Base-by-base conservation (phyloP, 92 coral and sea anemone species). In the Desmophyllum pertusum region DNA sequence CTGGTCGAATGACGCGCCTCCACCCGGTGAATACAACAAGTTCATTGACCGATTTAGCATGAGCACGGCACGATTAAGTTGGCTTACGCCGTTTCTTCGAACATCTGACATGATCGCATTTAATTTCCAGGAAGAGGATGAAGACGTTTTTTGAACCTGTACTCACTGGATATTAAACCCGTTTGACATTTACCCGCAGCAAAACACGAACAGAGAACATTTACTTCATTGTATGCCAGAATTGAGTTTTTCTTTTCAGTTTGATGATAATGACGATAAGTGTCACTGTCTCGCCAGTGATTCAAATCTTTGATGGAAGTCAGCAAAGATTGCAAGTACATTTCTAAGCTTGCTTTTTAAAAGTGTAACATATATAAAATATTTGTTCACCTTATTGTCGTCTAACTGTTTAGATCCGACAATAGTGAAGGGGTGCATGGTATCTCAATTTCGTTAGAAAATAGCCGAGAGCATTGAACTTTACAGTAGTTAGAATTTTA, bases 1-100 rank as follows among this genome's bases (percentile, higher is more conserved):
- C 23, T 78, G 78, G 77, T 68, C 78, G 27, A 52, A 23, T 55
- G 71, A 77, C 0, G 40, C 65, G 25, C 75, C 75, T 1, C 38
- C 78, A 0, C 88, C 88, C 5, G 88, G 88, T 1, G 61, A 77
- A 40, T 77, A 85, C 75, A n/a, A 10, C 15, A 68, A 69, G 27
- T 6, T 33, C 30, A 55, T 3, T 0, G 6, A 59, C 35, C 46
- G 37, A 29, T 55, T 36, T 37, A 13, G 50, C 3, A 13, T 76
- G n/a, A 52, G 21, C 14, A 57, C 52, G 14, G 68, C 81, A 23
- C 50, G 23, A 17, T n/a, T 53, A 11, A 39, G 27, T 1, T 57
- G 81, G 51, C 81, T 53, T 11, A 10, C 43, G 14, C 81, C 68
- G 35, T 57, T 76, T 17, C 21, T 76, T 21, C 68, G 50, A 13